Conservation (phyloP, 1,140 invertebrate species). For the Zaprionus ghesquierei region DNA sequence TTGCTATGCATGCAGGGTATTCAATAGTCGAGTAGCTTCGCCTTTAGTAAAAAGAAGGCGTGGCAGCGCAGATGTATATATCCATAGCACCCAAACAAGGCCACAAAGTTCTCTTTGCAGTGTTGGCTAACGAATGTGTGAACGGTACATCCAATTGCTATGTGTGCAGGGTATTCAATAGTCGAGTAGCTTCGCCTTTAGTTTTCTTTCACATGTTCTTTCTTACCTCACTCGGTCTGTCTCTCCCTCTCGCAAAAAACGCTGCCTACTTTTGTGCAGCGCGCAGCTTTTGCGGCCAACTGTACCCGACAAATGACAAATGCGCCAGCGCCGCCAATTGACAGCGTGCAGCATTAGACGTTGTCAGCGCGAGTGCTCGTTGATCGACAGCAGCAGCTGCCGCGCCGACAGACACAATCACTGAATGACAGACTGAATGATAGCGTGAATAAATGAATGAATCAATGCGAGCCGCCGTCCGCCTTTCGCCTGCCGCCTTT, state of each 20-base stretch:
- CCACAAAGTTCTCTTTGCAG: not conserved
- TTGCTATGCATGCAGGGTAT: too few species aligned
- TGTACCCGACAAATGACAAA: slow-evolving; percentile 57
- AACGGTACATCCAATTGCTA: too few species aligned
- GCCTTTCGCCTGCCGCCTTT: not conserved
- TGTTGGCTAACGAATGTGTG: not conserved
- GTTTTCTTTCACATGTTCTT: not conserved
- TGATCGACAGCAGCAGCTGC: slow-evolving; percentile 18
- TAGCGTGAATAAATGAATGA: slow-evolving; percentile 18
- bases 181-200: not conserved
- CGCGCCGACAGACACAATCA: not conserved
- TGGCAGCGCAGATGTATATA: too few species aligned
- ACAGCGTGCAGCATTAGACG: slow-evolving; percentile 38
- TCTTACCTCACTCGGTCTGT: not conserved
- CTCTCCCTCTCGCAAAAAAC: not conserved
- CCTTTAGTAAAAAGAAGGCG: too few species aligned
- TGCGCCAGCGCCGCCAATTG: slow-evolving; percentile 39
- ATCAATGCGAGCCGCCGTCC: not conserved
- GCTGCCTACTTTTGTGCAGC: slow-evolving; percentile 20
- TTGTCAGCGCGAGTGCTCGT: too few species aligned
- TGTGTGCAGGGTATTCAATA: not conserved
- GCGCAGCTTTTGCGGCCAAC: slow-evolving; percentile 40
- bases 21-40: too few species aligned
- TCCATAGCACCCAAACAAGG: too few species aligned
- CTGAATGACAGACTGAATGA: slow-evolving; percentile 30